These are phyloP conservation scores for Oncorhynchus mykiss DNA, from an alignment of 2,113 vertebrate species.

Conservation along the genomic window DNA sequence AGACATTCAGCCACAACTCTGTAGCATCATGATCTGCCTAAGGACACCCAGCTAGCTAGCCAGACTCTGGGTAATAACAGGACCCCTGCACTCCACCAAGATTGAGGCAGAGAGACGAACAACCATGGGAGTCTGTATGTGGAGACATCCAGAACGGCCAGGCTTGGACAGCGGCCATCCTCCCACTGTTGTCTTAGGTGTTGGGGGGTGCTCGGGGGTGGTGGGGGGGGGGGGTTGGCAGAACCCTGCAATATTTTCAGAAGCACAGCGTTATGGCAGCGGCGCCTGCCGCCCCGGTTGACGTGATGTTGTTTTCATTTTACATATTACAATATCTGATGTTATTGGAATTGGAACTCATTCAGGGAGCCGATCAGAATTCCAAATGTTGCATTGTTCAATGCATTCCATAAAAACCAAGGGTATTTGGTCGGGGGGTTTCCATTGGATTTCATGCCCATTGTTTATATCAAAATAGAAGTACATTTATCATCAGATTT, in stretches of 20 bases:
- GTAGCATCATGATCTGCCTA: too few relatives aligned
- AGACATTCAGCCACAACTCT: too few relatives aligned
- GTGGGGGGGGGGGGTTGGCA: slow-evolving; percentile 51
- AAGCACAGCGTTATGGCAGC: slow-evolving; percentile 72
- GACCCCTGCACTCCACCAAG: slow-evolving; percentile 66
- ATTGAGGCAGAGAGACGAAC: slow-evolving; percentile 39
- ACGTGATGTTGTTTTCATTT: slow-evolving; percentile 45
- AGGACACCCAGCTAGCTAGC: too few relatives aligned
- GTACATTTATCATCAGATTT: slow-evolving; percentile 20
- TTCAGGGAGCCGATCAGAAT: slow-evolving; percentile 24
- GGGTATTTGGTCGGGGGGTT: neutral
- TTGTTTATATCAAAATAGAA: neutral
- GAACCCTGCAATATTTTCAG: slow-evolving; percentile 68
- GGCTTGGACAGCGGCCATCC: slow-evolving; percentile 61
- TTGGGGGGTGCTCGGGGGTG: slow-evolving; percentile 48
- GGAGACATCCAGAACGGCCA: slow-evolving; percentile 68
- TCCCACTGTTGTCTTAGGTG: slow-evolving; percentile 64
- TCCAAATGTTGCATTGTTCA: neutral
- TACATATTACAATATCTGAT: slow-evolving; percentile 50
- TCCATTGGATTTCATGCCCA: neutral
- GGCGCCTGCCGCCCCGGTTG: slow-evolving; percentile 25
- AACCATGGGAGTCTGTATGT: slow-evolving; percentile 53
- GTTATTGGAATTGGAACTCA: slow-evolving; percentile 60
- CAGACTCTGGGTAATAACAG: too few relatives aligned
- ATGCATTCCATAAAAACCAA: neutral